Percentiles rank a stretch among this genome's conserved stretches.
phyloP scores from a whole-genome alignment of 2,797 vertebrate species.

The Sebastes vulpes region DNA sequence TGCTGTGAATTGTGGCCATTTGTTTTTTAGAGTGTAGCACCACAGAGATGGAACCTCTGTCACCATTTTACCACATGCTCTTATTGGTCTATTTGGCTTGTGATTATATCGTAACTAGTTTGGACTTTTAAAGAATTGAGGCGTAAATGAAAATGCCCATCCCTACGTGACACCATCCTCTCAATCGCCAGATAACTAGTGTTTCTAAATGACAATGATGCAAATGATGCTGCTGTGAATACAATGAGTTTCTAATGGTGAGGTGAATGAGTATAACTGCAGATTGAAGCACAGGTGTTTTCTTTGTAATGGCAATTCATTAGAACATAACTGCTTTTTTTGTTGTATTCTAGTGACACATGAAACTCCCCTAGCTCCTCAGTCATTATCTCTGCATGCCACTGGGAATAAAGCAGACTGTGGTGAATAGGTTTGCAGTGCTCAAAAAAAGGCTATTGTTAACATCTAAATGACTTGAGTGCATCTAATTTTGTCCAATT shows the following conservation, averaged over 20 bases:
- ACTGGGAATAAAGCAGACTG: constrained; percentile 16
- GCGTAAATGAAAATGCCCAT: constrained; percentile 16
- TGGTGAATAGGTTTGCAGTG: constrained; percentile 3
- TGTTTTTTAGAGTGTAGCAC: neutral
- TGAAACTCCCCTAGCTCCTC: constrained; percentile 27
- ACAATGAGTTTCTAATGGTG: constrained; percentile 34
- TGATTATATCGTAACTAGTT: constrained; percentile 33
- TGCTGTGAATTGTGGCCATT: neutral
- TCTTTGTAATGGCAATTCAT: constrained; percentile 55
- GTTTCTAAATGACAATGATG: constrained; percentile 35
- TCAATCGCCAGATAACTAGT: constrained; percentile 8
- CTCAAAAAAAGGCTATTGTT: constrained; percentile 6
- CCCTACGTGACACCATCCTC: neutral
- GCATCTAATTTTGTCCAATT: constrained; percentile 6
- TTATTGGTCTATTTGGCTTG: neutral
- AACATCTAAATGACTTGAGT: constrained; percentile 2
- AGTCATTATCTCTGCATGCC: constrained; percentile 23
- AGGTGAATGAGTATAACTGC: constrained; percentile 37
- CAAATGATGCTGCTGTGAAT: constrained; percentile 25
- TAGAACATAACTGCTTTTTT: constrained; percentile 52
- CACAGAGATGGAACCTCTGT: neutral
- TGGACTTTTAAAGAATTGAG: constrained; percentile 10
- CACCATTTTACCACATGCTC: neutral
- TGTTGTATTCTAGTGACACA: constrained; percentile 31
- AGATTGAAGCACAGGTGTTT: constrained; percentile 54